phyloP scores from a whole-genome alignment of 2,888 invertebrate species.

The Megalurothrips usitatus region DNA sequence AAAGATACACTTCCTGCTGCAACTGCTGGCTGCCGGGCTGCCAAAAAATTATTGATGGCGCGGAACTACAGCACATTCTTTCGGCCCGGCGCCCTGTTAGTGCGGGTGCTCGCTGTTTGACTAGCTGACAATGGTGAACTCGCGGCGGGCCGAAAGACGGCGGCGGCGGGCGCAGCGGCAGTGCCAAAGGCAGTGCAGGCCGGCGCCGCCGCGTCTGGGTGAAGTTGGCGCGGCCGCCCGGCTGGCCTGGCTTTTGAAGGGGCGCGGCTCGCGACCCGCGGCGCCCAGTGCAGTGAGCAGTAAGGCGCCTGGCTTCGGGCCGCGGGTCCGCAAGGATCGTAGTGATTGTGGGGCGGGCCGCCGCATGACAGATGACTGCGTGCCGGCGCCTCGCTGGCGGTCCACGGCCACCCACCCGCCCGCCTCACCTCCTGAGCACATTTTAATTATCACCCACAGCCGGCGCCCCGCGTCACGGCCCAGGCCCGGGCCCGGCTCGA shows the following conservation, averaged over 20 bases:
- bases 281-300: too few relatives aligned
- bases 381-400: background rate
- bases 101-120: background rate
- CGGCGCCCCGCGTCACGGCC: background rate
- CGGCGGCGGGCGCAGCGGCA: background rate
- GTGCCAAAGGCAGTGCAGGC: background rate
- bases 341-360: background rate
- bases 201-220: background rate
- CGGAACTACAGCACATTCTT: background rate
- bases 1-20: slow-evolving; percentile 1
- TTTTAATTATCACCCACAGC: background rate
- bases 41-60: background rate
- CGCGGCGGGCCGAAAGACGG: too few relatives aligned
- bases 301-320: too few relatives aligned
- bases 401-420: background rate
- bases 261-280: too few relatives aligned
- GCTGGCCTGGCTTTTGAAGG: too few relatives aligned
- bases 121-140: slow-evolving; percentile 18
- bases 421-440: background rate
- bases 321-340: too few relatives aligned
- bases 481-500: background rate
- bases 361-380: background rate
- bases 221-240: too few relatives aligned
- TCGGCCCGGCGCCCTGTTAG: background rate
- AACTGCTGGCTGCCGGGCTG: background rate